These are phyloP conservation scores for Arctia plantaginis DNA, from an alignment of 2,888 invertebrate species.

Conservation along the genomic window DNA sequence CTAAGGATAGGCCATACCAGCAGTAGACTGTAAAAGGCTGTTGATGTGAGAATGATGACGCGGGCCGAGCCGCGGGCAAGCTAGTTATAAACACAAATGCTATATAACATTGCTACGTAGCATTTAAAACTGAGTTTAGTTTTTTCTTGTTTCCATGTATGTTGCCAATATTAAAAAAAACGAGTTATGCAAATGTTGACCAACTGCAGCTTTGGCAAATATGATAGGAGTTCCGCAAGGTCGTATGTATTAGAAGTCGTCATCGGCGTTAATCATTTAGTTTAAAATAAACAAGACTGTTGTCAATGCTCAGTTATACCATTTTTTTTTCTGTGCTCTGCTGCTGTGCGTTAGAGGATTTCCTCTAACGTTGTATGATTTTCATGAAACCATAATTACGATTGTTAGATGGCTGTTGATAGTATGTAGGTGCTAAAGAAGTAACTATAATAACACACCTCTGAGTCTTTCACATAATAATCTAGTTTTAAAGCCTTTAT, in stretches of 20 bases:
- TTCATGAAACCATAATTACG: not conserved
- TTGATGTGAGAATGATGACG: too few species aligned
- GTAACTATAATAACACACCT: not conserved
- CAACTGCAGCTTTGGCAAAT: not conserved
- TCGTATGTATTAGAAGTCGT: not conserved
- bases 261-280: not conserved
- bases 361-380: not conserved
- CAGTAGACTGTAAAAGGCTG: too few species aligned
- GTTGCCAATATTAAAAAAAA: not conserved
- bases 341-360: too few species aligned
- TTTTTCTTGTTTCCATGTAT: not conserved
- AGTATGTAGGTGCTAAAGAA: not conserved
- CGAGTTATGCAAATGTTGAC: not conserved
- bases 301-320: not conserved
- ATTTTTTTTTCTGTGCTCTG: too few species aligned
- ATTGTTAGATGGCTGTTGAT: not conserved
- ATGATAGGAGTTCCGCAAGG: not conserved
- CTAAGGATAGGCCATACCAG: too few species aligned
- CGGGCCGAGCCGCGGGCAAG: too few species aligned
- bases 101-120: not conserved
- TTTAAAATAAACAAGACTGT: not conserved
- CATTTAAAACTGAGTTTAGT: not conserved
- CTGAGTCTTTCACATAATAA: not conserved
- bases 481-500: too few species aligned
- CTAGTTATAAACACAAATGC: not conserved